Evolutionary conservation across 2,113 vertebrate genomes (phyloP), one percentile per base, ranked within the genome.

Genomic region (Rattus rattus): DNA sequence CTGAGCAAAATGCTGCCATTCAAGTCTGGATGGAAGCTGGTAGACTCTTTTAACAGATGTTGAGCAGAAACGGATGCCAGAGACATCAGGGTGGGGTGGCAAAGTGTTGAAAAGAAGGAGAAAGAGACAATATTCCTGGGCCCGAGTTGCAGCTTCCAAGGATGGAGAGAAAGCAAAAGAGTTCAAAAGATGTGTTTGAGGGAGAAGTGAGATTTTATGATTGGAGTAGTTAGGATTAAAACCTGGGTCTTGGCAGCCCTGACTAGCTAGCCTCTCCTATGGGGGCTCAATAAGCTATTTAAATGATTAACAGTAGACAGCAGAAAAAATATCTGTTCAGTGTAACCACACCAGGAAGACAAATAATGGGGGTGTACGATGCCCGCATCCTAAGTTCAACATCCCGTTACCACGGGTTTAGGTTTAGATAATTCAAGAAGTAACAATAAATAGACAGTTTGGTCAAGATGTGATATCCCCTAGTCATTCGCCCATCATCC

Each of bases 61-160:
- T 30, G 5, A 11, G 20, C n/a, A 79, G 49, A 73, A 33, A 59
- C 1, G 17, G 26, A 47, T 83, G 11, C 22, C 39, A 72, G 59
- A 59, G 26, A 54, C 11, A 22, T 0, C 13, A 0, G 14, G n/a
- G 76, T 67, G 1, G 1, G 54, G 16, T 6, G 33, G 4, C 0
- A 47, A 33, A 13, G 12, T 5, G 20, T 6, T 52, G 61, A 12
- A 91, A 73, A 36, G 13, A 14, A 7, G 0, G 16, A 16, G 36
- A 1, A 72, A 56, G 49, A 72, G 61, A 22, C 4, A 1, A 0
- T 17, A 14, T 3, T 65, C n/a, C 39, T 67, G n/a, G 59, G 59
- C 16, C 20, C 19, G 81, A 61, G 26, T 88, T 70, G 28, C 6
- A 2, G 43, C 30, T 77, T 24, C 69, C 19, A 13, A 28, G 83